These are phyloP conservation scores for Paramormyrops hopkinsi DNA, from an alignment of 2,797 vertebrate species.

Conservation along the genomic window DNA sequence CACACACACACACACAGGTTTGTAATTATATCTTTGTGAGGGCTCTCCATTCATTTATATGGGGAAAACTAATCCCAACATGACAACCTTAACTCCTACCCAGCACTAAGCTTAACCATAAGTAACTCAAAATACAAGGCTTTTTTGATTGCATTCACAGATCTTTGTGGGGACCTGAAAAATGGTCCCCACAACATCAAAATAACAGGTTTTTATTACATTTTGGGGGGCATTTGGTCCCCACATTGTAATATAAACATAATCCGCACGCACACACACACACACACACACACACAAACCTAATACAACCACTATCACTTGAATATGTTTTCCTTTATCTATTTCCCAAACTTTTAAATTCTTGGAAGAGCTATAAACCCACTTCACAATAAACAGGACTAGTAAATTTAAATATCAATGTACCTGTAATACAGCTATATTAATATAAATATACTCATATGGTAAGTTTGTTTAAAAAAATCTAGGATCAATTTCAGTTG, in stretches of 20 bases:
- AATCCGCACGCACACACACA: too few relatives aligned
- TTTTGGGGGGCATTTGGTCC: not conserved
- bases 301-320: not conserved
- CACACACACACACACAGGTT: not conserved
- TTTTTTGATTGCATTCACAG: not conserved
- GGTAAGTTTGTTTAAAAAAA: not conserved
- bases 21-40: not conserved
- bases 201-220: not conserved
- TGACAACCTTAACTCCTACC: too few relatives aligned
- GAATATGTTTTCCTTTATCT: not conserved
- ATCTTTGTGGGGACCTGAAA: not conserved
- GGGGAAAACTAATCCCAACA: not conserved
- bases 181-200: not conserved
- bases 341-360: constrained; percentile 13
- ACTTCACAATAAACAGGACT: constrained; percentile 14
- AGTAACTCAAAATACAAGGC: too few relatives aligned
- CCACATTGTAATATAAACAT: not conserved
- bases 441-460: not conserved
- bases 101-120: too few relatives aligned
- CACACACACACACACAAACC: not conserved
- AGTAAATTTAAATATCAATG: constrained; percentile 1
- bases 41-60: not conserved
- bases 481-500: not conserved
- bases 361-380: not conserved
- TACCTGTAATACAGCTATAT: not conserved